phyloP scores from a whole-genome alignment of 1,140 invertebrate genomes.

The Drosophila watanabei region DNA sequence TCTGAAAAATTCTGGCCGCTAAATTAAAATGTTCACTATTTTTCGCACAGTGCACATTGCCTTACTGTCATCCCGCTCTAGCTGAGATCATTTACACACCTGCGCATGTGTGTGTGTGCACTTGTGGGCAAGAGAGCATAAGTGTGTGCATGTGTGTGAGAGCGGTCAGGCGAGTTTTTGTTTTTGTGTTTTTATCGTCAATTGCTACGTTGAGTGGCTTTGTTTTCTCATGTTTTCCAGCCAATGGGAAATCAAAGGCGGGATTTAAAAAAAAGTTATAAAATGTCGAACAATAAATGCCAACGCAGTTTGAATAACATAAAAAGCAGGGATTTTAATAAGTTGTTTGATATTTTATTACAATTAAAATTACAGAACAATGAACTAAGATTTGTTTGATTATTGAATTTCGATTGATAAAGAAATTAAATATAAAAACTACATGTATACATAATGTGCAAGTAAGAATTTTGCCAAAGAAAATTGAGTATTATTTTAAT shows the following conservation, averaged over 20 bases:
- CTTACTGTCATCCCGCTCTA: conserved; percentile 1
- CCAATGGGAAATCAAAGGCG: conserved; percentile 59
- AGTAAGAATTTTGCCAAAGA: too few relatives aligned
- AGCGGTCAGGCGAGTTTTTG: conserved; percentile 24
- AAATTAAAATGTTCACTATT: not conserved
- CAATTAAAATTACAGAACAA: too few relatives aligned
- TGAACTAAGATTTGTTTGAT: too few relatives aligned
- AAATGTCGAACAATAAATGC: not conserved
- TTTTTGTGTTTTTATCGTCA: conserved; percentile 26
- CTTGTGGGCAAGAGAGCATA: not conserved
- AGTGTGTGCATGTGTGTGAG: not conserved
- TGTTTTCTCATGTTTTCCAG: conserved; percentile 45
- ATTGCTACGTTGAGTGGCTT: conserved; percentile 47
- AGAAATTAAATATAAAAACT: too few relatives aligned
- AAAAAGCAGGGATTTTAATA: too few relatives aligned
- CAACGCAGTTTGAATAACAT: not conserved
- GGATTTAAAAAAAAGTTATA: not conserved
- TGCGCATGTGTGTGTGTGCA: conserved; percentile 5
- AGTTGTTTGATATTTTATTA: too few relatives aligned
- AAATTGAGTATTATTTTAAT: too few relatives aligned
- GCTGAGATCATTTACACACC: conserved; percentile 28
- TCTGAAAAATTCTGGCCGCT: too few relatives aligned
- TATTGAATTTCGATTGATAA: too few relatives aligned
- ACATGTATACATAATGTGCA: too few relatives aligned
- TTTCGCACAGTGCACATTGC: not conserved